Percentiles rank a stretch among this genome's conserved stretches.
phyloP scores from a whole-genome alignment of 2,797 vertebrate species.

The Hafferia zeledoni region DNA sequence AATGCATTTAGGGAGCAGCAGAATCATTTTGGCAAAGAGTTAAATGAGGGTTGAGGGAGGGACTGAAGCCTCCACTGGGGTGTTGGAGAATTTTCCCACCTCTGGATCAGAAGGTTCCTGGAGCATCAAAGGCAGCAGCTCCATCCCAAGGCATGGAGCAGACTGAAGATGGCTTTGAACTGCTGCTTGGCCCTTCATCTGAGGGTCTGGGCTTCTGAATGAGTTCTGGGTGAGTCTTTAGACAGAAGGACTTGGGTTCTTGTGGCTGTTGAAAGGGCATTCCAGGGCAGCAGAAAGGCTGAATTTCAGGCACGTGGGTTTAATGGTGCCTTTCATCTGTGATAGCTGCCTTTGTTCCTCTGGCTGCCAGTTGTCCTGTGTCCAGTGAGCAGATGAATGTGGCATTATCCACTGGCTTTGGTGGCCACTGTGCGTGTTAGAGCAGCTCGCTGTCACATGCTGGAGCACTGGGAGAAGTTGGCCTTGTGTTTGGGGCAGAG shows the following conservation, averaged over 20 bases:
- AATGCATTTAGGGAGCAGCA: neutral
- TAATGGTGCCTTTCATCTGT: conserved; percentile 27
- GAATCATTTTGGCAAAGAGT: neutral
- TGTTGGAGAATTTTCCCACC: conserved; percentile 13
- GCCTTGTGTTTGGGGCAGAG: conserved; percentile 16
- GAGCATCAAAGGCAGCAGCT: conserved; percentile 18
- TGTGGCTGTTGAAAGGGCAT: neutral
- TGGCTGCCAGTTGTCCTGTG: conserved; percentile 15
- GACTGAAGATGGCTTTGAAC: neutral
- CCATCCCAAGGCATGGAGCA: neutral
- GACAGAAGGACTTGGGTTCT: neutral
- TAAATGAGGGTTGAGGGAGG: neutral
- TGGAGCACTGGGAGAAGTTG: conserved; percentile 24
- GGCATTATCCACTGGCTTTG: conserved; percentile 30
- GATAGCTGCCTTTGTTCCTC: conserved; percentile 48
- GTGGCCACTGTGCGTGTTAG: conserved; percentile 22
- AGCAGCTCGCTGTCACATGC: conserved; percentile 52
- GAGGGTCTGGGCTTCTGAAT: neutral
- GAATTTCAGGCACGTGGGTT: neutral
- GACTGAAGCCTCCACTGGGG: neutral
- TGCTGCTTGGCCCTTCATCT: neutral
- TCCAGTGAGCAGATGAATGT: conserved; percentile 39
- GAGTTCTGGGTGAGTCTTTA: conserved; percentile 22
- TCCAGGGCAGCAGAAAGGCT: neutral
- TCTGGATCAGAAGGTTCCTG: conserved; percentile 17